phyloP scores from a whole-genome alignment of 2,888 invertebrate genomes.

The Iselma pallidipennis region DNA sequence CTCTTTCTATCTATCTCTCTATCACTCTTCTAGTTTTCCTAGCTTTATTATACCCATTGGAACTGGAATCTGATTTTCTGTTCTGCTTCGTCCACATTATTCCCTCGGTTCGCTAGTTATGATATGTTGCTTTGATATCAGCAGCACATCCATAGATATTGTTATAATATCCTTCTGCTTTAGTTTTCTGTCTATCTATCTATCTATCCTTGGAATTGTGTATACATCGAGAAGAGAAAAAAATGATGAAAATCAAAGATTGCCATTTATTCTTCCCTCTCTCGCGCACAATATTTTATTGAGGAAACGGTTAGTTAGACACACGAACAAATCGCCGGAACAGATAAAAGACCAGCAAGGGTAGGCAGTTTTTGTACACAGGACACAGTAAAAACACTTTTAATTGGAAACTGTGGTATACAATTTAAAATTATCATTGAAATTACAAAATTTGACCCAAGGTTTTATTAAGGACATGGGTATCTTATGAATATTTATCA shows the following conservation, averaged over 20 bases:
- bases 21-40: slow-evolving; percentile 34
- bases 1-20: not conserved
- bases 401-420: no score
- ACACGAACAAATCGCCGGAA: no score
- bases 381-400: no score
- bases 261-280: no score
- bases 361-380: no score
- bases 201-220: not conserved
- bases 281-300: no score
- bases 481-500: no score
- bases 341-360: no score
- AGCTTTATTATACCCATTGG: slow-evolving; percentile 45
- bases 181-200: not conserved
- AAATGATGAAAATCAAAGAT: not conserved
- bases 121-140: slow-evolving; percentile 35
- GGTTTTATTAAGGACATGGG: no score
- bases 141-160: slow-evolving; percentile 16
- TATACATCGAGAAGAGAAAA: not conserved
- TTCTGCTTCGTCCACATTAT: slow-evolving; percentile 39
- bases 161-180: slow-evolving; percentile 7
- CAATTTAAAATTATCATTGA: no score
- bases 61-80: slow-evolving; percentile 45
- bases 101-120: slow-evolving; percentile 33
- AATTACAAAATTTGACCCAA: no score
- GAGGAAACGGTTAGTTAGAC: no score